Percentiles rank a stretch among this genome's conserved stretches.
phyloP scores from a whole-genome alignment of 2,113 vertebrate species.

The Macroglossus sobrinus region DNA sequence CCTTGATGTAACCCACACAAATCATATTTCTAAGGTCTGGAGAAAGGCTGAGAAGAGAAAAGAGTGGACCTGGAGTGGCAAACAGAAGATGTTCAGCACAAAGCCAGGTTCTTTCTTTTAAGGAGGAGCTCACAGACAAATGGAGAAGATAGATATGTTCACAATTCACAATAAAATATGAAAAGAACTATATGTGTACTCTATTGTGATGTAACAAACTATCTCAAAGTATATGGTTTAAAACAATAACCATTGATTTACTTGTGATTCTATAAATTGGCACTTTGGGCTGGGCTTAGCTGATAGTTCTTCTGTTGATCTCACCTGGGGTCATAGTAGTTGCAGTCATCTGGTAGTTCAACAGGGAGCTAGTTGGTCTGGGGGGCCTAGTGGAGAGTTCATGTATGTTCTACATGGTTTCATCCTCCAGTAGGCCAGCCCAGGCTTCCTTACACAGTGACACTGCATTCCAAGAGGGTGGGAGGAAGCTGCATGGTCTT shows the following conservation, averaged over 20 bases:
- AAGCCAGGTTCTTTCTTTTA: not conserved
- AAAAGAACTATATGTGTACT: not conserved
- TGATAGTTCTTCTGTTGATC: not conserved
- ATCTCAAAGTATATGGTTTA: not conserved
- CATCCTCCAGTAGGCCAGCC: not conserved
- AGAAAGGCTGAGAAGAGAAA: not conserved
- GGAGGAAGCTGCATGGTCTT: not conserved
- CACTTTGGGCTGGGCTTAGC: not conserved
- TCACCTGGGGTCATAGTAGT: not conserved
- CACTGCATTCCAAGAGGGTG: not conserved
- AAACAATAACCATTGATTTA: not conserved
- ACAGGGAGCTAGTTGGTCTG: not conserved
- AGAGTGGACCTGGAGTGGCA: not conserved
- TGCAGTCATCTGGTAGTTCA: not conserved
- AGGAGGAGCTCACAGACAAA: not conserved
- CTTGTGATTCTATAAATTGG: not conserved
- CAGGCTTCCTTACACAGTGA: not conserved
- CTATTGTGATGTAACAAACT: not conserved
- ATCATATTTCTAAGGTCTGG: not conserved
- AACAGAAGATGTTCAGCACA: not conserved
- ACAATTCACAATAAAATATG: not conserved
- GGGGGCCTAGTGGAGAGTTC: not conserved
- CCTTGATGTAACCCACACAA: not conserved
- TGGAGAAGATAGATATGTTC: not conserved
- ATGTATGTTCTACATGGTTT: not conserved